These are phyloP conservation scores for Microtus montanus DNA, from an alignment of 2,113 vertebrate species.

Conservation along the genomic window DNA sequence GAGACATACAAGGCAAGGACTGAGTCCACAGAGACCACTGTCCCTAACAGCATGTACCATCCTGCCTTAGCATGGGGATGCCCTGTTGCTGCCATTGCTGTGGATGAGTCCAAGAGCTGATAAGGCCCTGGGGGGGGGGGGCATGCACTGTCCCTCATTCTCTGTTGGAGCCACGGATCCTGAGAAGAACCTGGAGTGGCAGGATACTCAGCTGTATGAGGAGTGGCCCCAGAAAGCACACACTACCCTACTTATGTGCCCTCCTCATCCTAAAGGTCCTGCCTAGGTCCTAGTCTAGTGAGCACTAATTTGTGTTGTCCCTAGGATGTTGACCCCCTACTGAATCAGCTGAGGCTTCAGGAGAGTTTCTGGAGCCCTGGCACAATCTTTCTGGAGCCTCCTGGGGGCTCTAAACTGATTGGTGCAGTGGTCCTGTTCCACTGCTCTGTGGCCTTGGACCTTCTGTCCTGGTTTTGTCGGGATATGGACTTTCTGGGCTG, in stretches of 20 bases:
- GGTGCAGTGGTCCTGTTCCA: not conserved
- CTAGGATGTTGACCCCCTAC: not conserved
- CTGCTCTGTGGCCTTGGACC: not conserved
- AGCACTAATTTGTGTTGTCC: not conserved
- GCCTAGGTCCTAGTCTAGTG: not conserved
- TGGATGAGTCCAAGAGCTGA: not conserved
- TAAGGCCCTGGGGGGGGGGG: no score
- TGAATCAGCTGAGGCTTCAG: not conserved
- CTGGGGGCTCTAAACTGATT: not conserved
- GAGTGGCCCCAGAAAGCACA: not conserved
- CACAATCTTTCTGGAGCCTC: not conserved
- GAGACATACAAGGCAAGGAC: not conserved
- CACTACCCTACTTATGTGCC: no score
- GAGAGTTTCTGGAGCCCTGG: not conserved
- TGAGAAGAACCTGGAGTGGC: not conserved
- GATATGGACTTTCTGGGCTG: rapidly evolving
- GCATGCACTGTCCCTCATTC: not conserved
- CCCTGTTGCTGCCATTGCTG: not conserved
- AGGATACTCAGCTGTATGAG: not conserved
- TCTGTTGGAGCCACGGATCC: not conserved
- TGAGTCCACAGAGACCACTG: not conserved
- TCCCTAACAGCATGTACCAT: not conserved
- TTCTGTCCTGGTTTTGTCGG: not conserved
- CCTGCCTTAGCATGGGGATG: not conserved
- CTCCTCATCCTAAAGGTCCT: not conserved